A percentile compares a stretch with the other conserved stretches of the same genome.
These are phyloP conservation scores for Puffinus mauretanicus DNA, from an alignment of 2,113 vertebrate genomes.

Conservation along the genomic window DNA sequence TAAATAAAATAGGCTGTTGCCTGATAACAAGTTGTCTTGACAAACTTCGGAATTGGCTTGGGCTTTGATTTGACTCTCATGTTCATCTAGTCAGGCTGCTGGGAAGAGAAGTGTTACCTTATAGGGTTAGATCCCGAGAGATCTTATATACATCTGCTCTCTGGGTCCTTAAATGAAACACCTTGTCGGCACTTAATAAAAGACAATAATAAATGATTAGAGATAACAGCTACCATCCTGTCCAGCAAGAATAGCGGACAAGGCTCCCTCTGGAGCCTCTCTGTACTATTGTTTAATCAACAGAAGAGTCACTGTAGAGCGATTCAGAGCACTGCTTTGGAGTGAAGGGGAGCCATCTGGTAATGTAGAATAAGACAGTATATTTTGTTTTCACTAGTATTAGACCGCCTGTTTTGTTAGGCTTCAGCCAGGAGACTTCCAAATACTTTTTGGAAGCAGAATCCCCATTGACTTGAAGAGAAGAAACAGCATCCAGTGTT, in stretches of 20 bases:
- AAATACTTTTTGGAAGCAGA: background rate
- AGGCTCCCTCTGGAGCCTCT: background rate
- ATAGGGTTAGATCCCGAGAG: background rate
- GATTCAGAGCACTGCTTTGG: background rate
- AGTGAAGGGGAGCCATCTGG: background rate
- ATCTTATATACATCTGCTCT: background rate
- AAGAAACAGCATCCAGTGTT: background rate
- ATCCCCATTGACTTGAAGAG: background rate
- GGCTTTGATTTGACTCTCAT: background rate
- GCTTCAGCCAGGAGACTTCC: background rate
- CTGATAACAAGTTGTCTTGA: background rate
- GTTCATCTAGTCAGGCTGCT: background rate
- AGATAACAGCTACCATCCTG: background rate
- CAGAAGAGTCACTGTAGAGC: conserved; percentile 7
- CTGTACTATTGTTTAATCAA: background rate
- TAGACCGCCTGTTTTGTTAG: background rate
- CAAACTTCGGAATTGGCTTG: background rate
- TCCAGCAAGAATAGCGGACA: background rate
- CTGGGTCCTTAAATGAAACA: background rate
- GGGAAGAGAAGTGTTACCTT: background rate
- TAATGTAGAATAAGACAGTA: fast-evolving
- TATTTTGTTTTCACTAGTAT: background rate
- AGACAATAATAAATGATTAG: background rate
- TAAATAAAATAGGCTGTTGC: background rate
- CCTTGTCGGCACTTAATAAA: conserved; percentile 17